phyloP scores from a whole-genome alignment of 2,797 vertebrate genomes.

The Lacerta bilineata region DNA sequence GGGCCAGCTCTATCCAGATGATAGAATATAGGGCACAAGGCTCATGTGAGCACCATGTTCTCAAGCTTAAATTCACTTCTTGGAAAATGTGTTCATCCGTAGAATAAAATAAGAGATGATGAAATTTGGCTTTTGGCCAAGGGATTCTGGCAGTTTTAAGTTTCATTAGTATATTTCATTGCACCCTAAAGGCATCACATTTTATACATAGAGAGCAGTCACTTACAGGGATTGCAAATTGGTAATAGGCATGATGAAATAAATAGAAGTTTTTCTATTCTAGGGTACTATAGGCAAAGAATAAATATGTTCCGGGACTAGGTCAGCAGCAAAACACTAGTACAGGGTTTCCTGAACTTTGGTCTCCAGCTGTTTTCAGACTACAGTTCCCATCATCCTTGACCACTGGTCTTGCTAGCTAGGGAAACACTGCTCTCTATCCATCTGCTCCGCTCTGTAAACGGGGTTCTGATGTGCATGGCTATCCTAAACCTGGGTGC shows the following conservation, averaged over 20 bases:
- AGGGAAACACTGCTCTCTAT: too few relatives aligned
- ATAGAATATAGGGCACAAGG: background rate
- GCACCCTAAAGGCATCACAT: background rate
- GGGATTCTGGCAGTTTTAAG: background rate
- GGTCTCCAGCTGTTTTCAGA: too few relatives aligned
- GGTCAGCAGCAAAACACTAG: background rate
- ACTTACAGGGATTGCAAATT: background rate
- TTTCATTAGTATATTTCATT: constrained; percentile 7
- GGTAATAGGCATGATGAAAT: background rate
- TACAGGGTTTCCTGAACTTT: background rate
- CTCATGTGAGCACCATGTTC: background rate
- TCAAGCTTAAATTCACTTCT: background rate
- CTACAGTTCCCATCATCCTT: too few relatives aligned
- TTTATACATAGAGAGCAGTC: background rate
- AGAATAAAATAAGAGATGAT: background rate
- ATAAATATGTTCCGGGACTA: background rate
- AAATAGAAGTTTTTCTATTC: background rate
- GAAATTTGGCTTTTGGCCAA: background rate
- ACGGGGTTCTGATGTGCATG: background rate
- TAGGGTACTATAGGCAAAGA: background rate
- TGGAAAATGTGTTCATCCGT: background rate
- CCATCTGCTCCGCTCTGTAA: background rate
- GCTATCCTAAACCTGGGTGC: background rate
- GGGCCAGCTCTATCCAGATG: too few relatives aligned
- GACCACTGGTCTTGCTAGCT: too few relatives aligned